Evolutionary conservation across 2,797 vertebrate species (phyloP).

Genomic region (Spinus pinus): DNA sequence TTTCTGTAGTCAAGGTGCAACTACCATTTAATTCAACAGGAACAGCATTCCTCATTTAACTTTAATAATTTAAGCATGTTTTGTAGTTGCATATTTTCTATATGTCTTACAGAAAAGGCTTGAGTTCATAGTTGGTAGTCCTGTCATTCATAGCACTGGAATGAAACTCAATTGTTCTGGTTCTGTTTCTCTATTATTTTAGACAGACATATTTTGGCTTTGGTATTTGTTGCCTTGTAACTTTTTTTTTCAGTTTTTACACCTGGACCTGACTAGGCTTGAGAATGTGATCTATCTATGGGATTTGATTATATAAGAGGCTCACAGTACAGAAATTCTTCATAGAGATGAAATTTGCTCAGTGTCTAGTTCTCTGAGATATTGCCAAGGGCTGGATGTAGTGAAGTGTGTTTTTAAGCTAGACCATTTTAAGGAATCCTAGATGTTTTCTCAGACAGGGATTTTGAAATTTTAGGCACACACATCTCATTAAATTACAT

Average conservation of each 20-base stretch:
- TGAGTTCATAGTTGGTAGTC: not conserved
- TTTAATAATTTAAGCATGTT: not conserved
- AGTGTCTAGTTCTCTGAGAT: not conserved
- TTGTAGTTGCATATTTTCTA: not conserved
- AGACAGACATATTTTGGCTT: not conserved
- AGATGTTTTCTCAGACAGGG: not conserved
- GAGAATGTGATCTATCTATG: not conserved
- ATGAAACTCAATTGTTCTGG: not conserved
- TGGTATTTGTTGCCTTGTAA: not conserved
- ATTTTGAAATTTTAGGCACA: not conserved
- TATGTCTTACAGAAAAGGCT: not conserved
- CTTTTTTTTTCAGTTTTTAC: not conserved
- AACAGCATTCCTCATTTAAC: not conserved
- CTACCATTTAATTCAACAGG: not conserved
- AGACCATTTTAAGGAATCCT: not conserved
- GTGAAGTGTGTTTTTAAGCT: not conserved
- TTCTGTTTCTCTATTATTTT: not conserved
- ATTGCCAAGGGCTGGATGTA: not conserved
- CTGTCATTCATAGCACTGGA: not conserved
- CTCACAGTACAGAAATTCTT: not conserved
- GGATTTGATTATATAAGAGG: not conserved
- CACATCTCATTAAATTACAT: not conserved
- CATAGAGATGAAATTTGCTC: not conserved
- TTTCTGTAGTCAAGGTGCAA: not conserved
- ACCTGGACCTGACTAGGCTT: not conserved